These are phyloP conservation scores for Sarcophaga carnaria DNA, from an alignment of 2,888 invertebrate species.

Conservation along the genomic window DNA sequence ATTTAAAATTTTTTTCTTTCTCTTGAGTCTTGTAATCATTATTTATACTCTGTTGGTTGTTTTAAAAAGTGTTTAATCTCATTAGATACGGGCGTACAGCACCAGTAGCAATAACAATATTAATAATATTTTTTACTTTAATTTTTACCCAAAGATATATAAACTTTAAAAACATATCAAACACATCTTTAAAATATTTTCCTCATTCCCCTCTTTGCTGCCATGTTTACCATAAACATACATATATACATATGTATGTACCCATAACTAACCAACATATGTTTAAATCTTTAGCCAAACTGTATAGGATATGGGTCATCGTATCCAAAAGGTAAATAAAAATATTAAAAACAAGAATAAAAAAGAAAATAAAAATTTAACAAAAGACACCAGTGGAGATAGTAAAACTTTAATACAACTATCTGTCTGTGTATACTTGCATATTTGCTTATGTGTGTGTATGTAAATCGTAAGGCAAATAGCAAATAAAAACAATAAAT, in stretches of 20 bases:
- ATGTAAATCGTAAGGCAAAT: too few species aligned
- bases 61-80: too few species aligned
- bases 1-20: too few species aligned
- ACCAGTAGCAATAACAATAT: too few species aligned
- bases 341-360: neutral
- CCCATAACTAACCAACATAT: neutral
- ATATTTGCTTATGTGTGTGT: neutral
- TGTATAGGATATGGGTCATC: conserved; percentile 27
- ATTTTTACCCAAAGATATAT: neutral
- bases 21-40: too few species aligned
- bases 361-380: conserved; percentile 15
- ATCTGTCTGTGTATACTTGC: neutral
- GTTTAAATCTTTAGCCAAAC: conserved; percentile 15
- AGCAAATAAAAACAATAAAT: too few species aligned
- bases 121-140: neutral
- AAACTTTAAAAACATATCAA: neutral
- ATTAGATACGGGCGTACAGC: too few species aligned
- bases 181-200: neutral
- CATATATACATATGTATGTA: neutral
- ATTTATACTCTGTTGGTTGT: too few species aligned
- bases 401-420: neutral
- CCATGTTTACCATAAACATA: neutral
- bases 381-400: neutral
- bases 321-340: conserved; percentile 17
- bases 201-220: neutral